Conservation (phyloP, 2,113 vertebrate genomes). For the Zosterops japonicus region DNA sequence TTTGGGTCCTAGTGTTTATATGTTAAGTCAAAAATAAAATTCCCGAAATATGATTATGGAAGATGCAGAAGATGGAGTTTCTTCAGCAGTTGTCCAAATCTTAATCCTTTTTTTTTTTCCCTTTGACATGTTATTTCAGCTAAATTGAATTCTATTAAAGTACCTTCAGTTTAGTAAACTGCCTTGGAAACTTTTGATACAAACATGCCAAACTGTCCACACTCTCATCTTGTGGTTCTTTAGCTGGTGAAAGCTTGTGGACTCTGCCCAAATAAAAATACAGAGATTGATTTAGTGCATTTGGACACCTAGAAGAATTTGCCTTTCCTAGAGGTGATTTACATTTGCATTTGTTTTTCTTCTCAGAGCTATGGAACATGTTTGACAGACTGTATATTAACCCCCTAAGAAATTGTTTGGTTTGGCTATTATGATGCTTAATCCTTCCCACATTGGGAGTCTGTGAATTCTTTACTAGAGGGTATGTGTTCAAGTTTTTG, state of each 20-base stretch:
- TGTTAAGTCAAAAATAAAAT: not conserved
- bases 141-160: not conserved
- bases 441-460: not conserved
- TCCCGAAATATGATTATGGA: not conserved
- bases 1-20: not conserved
- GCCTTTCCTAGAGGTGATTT: not conserved
- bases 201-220: not conserved
- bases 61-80: not conserved
- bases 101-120: not conserved
- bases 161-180: not conserved
- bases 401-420: not conserved
- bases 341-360: slow-evolving; percentile 45
- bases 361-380: not conserved
- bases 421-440: not conserved
- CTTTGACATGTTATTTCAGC: not conserved
- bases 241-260: slow-evolving; percentile 1
- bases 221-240: not conserved
- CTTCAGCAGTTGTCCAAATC: not conserved
- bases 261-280: not conserved
- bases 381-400: not conserved
- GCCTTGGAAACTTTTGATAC: not conserved
- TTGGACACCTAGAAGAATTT: slow-evolving; percentile 18
- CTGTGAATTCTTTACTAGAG: not conserved
- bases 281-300: not conserved
- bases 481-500: not conserved